phyloP scores from a whole-genome alignment of 2,113 vertebrate species.

The Oncorhynchus mykiss region DNA sequence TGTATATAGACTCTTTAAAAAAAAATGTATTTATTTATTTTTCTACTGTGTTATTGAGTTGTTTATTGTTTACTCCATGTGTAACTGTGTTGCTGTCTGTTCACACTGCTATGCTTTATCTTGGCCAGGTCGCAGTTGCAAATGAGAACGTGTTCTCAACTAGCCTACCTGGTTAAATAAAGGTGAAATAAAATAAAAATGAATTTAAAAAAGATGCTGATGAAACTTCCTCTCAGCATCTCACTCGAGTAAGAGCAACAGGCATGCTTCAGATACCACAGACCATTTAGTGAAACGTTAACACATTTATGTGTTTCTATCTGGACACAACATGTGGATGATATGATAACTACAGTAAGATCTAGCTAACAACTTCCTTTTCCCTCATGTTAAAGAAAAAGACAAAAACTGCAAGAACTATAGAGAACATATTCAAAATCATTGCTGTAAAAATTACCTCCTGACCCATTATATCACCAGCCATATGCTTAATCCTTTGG shows the following conservation, averaged over 20 bases:
- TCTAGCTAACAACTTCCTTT: slow-evolving; percentile 5
- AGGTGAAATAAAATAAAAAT: too few species aligned
- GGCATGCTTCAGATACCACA: slow-evolving; percentile 32
- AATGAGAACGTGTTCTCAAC: too few species aligned
- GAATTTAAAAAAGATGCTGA: slow-evolving; percentile 4
- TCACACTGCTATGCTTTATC: too few species aligned
- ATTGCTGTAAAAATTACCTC: slow-evolving; percentile 16
- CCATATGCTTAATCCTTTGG: slow-evolving; percentile 2
- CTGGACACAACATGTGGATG: slow-evolving; percentile 35
- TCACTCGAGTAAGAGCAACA: slow-evolving; percentile 16
- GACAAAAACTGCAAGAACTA: background rate
- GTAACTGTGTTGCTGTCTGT: too few species aligned
- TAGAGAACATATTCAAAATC: too few species aligned
- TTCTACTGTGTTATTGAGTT: too few species aligned
- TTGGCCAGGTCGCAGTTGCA: too few species aligned
- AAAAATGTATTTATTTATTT: too few species aligned
- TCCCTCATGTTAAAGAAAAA: background rate
- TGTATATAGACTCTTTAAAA: too few species aligned
- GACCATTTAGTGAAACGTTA: slow-evolving; percentile 35
- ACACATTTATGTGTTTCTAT: slow-evolving; percentile 23
- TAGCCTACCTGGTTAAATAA: too few species aligned
- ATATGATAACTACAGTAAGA: background rate
- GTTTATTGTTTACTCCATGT: too few species aligned
- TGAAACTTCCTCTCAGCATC: slow-evolving; percentile 56
- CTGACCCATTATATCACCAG: background rate